Percentiles rank a stretch among this genome's conserved stretches.
Conservation (phyloP, 2,113 vertebrate species). For the Noturus placidus region DNA sequence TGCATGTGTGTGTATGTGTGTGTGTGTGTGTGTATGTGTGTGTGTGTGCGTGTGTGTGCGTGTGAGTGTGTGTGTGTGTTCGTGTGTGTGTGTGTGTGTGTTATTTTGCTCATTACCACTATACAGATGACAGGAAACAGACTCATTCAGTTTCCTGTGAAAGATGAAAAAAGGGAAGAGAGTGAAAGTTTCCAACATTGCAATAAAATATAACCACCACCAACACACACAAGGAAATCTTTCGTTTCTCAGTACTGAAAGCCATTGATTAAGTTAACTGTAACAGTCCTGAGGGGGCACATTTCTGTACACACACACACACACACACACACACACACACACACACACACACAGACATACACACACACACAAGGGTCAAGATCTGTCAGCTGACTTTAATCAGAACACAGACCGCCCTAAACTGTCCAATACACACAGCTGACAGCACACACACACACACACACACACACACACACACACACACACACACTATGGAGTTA, state of each 20-base stretch:
- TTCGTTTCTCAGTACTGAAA: not conserved
- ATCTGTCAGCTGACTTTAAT: conserved; percentile 43
- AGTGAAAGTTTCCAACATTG: conserved; percentile 29
- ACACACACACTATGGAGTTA: not conserved
- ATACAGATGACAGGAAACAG: conserved; percentile 51
- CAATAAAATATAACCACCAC: not conserved
- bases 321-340: not conserved
- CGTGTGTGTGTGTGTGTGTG: conserved; percentile 19
- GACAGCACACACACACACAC: not conserved
- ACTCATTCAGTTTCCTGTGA: conserved; percentile 44
- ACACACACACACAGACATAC: conserved; percentile 33
- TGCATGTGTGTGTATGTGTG: conserved; percentile 17
- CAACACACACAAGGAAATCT: not conserved
- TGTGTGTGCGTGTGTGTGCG: conserved; percentile 25
- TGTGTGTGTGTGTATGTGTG: conserved; percentile 24
- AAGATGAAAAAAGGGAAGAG: conserved; percentile 40
- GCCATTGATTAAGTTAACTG: not conserved
- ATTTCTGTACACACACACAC: not conserved
- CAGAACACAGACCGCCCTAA: not conserved
- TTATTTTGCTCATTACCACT: conserved; percentile 41
- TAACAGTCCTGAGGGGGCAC: not conserved
- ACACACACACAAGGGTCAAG: not conserved
- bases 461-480: not conserved
- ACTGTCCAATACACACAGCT: conserved; percentile 14
- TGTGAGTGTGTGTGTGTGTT: conserved; percentile 21